These are phyloP conservation scores for Anolis apletophallus DNA, from an alignment of 2,797 vertebrate genomes.

Conservation along the genomic window DNA sequence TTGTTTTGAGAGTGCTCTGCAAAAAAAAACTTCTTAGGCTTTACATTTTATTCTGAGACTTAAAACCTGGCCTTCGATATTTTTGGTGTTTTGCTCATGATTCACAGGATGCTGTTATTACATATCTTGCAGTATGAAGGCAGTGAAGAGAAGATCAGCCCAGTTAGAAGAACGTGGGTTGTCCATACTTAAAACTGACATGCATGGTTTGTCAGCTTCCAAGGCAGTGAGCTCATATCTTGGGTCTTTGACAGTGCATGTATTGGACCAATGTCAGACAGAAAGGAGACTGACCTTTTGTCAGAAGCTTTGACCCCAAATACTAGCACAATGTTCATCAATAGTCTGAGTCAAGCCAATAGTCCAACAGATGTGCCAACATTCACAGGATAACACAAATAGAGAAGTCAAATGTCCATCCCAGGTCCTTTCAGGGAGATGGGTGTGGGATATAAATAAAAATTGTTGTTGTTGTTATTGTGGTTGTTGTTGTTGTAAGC, in stretches of 20 bases:
- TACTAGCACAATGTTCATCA: too few relatives aligned
- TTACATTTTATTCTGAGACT: background rate
- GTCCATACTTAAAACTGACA: background rate
- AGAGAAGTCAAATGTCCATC: too few relatives aligned
- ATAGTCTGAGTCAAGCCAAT: too few relatives aligned
- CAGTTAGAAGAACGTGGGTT: background rate
- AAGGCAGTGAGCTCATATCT: background rate
- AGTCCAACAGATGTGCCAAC: too few relatives aligned
- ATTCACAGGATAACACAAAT: too few relatives aligned
- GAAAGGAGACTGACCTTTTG: background rate
- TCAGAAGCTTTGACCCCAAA: background rate
- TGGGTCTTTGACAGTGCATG: background rate
- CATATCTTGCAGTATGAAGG: background rate
- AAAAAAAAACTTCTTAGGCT: background rate
- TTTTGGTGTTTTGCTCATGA: background rate
- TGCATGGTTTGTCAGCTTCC: too few relatives aligned
- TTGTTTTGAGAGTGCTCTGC: background rate
- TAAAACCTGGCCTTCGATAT: background rate
- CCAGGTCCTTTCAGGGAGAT: too few relatives aligned
- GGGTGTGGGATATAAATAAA: too few relatives aligned
- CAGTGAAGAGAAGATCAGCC: background rate
- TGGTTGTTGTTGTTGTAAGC: too few relatives aligned
- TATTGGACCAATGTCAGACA: background rate
- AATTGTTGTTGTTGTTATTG: too few relatives aligned
- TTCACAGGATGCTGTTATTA: background rate